Evolutionary conservation across 2,113 vertebrate genomes (phyloP), one percentile per base, ranked within the genome.

Genomic region (Condylura cristata): DNA sequence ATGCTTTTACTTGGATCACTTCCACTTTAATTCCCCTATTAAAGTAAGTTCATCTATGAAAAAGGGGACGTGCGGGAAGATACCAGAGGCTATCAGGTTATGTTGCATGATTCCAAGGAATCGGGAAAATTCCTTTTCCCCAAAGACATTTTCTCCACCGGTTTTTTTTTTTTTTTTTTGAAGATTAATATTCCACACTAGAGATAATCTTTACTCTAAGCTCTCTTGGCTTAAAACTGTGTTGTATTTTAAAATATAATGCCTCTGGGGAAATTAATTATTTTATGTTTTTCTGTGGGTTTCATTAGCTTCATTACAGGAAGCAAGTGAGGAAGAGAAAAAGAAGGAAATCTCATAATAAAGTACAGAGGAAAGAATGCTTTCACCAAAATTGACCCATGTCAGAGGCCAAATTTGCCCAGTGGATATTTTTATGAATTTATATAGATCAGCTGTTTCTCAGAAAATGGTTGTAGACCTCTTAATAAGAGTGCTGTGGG

Each of bases 1-100:
- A 8, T n/a, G 37, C 61, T 68, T 94, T 83, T 65, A 37, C 46
- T 82, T 82, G 61, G 6, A 60, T 60, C 10, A 34, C 58, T 44
- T 84, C 26, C 46, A 72, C 76, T 75, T 86, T 32, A 89, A 86
- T 86, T 86, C 48, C 18, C 76, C 37, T 90, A 28, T 66, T 65
- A 90, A 28, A 85, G 5, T 74, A 90, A 81, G 53, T 16, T 34
- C 16, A 41, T 56, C 60, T 84, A 13, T 10, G 72, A 93, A 86
- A 44, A 5, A 2, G 26, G 37, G 13, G 3, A 13, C 0, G 1
- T 61, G 16, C 34, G 28, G 51, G 41, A 92, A 94, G 51, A 74
- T 41, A 34, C 16, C 51, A 39, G 5, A 70, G 26, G 30, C 65
- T 61, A 41, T 72, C 68, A 14, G 17, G 4, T 44, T 51, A 53